Evolutionary conservation across 1,140 invertebrate species (phyloP).

Genomic region (Aricia agestis): DNA sequence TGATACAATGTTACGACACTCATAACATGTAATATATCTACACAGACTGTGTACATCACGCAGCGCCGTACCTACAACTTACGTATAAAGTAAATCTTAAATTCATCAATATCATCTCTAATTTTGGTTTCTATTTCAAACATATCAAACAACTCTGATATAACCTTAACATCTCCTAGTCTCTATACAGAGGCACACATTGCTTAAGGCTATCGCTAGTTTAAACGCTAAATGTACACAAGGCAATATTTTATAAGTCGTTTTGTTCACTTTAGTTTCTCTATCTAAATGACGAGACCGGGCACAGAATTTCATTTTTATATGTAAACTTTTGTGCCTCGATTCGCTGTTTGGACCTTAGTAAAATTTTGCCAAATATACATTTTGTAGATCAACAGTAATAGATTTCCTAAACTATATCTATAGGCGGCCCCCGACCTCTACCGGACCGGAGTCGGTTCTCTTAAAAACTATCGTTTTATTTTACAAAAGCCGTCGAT

Average conservation of each 20-base stretch:
- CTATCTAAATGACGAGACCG: too few species aligned
- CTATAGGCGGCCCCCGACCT: constrained; percentile 69
- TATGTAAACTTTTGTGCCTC: too few species aligned
- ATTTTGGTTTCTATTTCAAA: constrained; percentile 20
- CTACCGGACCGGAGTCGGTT: constrained; percentile 55
- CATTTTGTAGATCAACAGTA: constrained; percentile 24
- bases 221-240: constrained; percentile 28
- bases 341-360: too few species aligned
- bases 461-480: constrained; percentile 38
- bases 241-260: constrained; percentile 26
- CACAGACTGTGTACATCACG: constrained; percentile 59
- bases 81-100: constrained; percentile 25
- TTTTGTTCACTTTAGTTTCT: too few species aligned
- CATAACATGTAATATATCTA: constrained; percentile 56
- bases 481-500: constrained; percentile 15
- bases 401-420: constrained; percentile 45
- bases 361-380: constrained; percentile 26
- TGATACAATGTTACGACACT: constrained; percentile 66
- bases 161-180: constrained; percentile 26
- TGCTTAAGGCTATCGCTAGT: constrained; percentile 50
- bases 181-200: constrained; percentile 71
- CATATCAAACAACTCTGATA: constrained; percentile 18
- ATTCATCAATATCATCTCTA: constrained; percentile 25
- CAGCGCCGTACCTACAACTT: constrained; percentile 36
- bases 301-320: too few species aligned